phyloP scores from a whole-genome alignment of 2,113 vertebrate genomes.

The Macrotus californicus region DNA sequence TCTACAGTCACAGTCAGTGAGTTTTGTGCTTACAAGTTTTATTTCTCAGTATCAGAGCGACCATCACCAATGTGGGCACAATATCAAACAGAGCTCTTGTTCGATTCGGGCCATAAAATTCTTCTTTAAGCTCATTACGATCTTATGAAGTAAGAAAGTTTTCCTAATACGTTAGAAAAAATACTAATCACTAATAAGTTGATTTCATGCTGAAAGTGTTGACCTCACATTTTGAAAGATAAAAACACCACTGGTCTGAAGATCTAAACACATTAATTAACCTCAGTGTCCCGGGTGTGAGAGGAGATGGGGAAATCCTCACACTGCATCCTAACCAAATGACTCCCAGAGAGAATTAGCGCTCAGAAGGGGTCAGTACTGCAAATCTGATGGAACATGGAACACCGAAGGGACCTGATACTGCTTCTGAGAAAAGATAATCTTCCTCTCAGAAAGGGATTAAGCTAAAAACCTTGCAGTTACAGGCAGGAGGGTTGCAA shows the following conservation, averaged over 20 bases:
- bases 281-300: background rate
- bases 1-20: slow-evolving; percentile 20
- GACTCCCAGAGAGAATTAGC: background rate
- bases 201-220: slow-evolving; percentile 25
- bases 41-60: slow-evolving; percentile 54
- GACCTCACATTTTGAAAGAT: slow-evolving; percentile 11
- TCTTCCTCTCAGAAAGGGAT: slow-evolving; percentile 8
- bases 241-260: background rate
- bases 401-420: background rate
- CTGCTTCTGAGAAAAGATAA: slow-evolving; percentile 12
- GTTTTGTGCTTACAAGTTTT: slow-evolving; percentile 59
- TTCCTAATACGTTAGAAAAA: slow-evolving; percentile 54
- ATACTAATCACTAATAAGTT: slow-evolving; percentile 38
- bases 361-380: background rate
- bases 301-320: background rate
- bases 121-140: slow-evolving; percentile 45
- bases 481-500: background rate
- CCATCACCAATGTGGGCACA: slow-evolving; percentile 38
- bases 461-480: background rate
- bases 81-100: slow-evolving; percentile 48
- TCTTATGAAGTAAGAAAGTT: slow-evolving; percentile 46
- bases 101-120: slow-evolving; percentile 43
- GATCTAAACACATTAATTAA: background rate
- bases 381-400: background rate
- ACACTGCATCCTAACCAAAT: background rate